These are phyloP conservation scores for Ploceus nigricollis DNA, from an alignment of 2,113 vertebrate species.

Conservation along the genomic window DNA sequence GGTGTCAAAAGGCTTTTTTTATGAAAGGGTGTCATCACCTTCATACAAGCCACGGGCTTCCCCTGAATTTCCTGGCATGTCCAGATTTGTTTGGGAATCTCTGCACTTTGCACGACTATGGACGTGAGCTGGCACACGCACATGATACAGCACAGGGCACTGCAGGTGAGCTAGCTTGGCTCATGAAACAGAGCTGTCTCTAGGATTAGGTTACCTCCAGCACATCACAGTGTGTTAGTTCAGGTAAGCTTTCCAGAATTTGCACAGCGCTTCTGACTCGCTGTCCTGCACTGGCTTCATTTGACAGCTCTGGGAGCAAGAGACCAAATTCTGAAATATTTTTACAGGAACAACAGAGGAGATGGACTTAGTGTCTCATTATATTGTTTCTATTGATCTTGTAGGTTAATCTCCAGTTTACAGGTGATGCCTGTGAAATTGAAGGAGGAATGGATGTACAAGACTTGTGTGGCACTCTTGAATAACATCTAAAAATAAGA, in stretches of 20 bases:
- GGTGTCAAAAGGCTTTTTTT: neutral
- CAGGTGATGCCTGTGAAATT: neutral
- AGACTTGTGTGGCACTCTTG: neutral
- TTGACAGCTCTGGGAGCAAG: neutral
- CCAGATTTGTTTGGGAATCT: neutral
- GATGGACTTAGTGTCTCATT: neutral
- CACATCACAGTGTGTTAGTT: neutral
- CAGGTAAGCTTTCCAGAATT: neutral
- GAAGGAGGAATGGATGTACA: neutral
- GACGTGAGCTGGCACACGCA: neutral
- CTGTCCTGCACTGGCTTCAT: neutral
- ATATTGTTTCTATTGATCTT: neutral
- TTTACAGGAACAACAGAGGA: neutral
- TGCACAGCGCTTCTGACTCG: neutral
- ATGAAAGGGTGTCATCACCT: neutral
- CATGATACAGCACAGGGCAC: accelerated
- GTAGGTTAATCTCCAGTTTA: neutral
- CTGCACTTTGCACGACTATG: neutral
- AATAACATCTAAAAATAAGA: neutral
- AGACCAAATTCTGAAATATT: neutral
- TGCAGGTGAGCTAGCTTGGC: neutral
- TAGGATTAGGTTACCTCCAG: neutral
- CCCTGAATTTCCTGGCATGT: neutral
- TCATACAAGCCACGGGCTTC: neutral
- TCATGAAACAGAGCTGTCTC: neutral